These are phyloP conservation scores for Ctenosaura bakeri DNA, from an alignment of 2,797 vertebrate genomes.

Conservation along the genomic window DNA sequence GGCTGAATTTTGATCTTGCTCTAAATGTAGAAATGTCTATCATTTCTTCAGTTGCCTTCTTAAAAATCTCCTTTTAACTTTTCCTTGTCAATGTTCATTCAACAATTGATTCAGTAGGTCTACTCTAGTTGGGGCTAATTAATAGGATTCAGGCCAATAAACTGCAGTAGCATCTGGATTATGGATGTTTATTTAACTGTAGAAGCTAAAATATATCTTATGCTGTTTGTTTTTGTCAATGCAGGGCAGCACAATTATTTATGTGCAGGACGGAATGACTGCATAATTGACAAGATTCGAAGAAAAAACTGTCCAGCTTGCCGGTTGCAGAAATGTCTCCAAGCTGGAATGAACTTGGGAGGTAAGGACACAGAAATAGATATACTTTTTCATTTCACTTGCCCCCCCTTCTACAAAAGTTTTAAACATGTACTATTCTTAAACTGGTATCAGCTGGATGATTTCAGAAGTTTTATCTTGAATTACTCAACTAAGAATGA, in stretches of 20 bases:
- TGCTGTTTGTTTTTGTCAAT: conserved; percentile 63
- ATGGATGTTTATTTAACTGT: not conserved
- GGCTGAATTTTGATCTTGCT: not conserved
- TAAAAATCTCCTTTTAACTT: not conserved
- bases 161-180: not conserved
- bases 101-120: too few relatives aligned
- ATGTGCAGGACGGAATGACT: conserved; percentile 98
- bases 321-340: conserved; percentile 97
- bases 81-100: not conserved
- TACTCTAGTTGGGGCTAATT: too few relatives aligned
- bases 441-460: conserved; percentile 54
- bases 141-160: too few relatives aligned
- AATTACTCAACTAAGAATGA: conserved; percentile 52
- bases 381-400: conserved; percentile 62
- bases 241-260: conserved; percentile 99
- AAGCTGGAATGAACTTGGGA: conserved; percentile 99
- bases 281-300: conserved; percentile 99
- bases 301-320: conserved; percentile 99
- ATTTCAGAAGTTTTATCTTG: conserved; percentile 55
- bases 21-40: conserved; percentile 10
- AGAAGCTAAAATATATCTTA: conserved; percentile 6
- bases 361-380: conserved; percentile 82
- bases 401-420: conserved; percentile 18
- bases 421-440: conserved; percentile 56
- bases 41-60: not conserved